Evolutionary conservation across 1,140 invertebrate genomes (phyloP).

Genomic region (Atta colombica): DNA sequence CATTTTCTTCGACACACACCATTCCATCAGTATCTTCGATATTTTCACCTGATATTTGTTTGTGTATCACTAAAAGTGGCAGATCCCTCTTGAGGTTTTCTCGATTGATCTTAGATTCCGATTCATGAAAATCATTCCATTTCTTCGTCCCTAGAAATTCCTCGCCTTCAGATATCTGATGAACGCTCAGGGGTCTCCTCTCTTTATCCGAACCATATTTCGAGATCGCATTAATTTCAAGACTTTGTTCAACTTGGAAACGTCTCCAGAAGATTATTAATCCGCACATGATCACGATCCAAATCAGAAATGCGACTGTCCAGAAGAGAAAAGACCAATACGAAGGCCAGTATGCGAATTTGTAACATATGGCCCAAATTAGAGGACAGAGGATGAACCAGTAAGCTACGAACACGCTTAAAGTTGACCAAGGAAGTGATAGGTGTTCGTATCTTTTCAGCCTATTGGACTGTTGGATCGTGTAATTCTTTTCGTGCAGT

Average conservation of each 20-base stretch:
- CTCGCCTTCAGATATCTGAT: neutral
- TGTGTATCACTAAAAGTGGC: constrained; percentile 72
- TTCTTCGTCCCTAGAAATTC: neutral
- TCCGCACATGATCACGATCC: constrained; percentile 77
- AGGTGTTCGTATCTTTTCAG: neutral
- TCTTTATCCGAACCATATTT: constrained; percentile 55
- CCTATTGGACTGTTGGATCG: neutral
- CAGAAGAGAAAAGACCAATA: constrained; percentile 77
- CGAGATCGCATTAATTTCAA: constrained; percentile 10
- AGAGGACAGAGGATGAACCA: constrained; percentile 84
- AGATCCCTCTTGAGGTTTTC: constrained; percentile 46
- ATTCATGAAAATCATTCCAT: neutral
- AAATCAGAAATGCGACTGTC: constrained; percentile 79
- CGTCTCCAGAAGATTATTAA: constrained; percentile 76
- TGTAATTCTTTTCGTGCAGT: neutral
- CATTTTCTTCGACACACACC: constrained; percentile 24
- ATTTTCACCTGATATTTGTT: constrained; percentile 54
- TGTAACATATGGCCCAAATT: constrained; percentile 66
- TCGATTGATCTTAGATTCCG: constrained; percentile 3
- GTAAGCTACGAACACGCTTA: constrained; percentile 80
- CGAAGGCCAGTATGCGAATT: constrained; percentile 55
- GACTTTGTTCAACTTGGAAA: neutral
- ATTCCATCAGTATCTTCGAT: constrained; percentile 50
- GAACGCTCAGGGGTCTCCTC: too few species aligned
- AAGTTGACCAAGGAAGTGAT: neutral